phyloP scores from a whole-genome alignment of 2,797 vertebrate genomes.

The Dendrocincla fuliginosa region DNA sequence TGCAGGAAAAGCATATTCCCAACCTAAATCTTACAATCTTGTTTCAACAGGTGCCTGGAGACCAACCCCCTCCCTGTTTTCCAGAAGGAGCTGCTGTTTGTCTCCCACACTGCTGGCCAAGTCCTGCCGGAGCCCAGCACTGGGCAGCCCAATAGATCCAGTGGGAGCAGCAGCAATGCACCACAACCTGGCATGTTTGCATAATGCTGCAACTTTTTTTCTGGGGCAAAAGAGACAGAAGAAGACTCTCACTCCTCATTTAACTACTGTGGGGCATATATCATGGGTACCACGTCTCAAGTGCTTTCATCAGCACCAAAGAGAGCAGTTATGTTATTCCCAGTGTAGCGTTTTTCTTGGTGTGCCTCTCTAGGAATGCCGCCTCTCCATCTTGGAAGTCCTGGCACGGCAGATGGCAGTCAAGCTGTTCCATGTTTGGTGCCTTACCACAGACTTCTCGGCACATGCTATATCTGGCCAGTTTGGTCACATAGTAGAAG shows the following conservation, averaged over 20 bases:
- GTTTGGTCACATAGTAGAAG: neutral
- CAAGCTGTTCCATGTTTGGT: neutral
- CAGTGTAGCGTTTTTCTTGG: fast-evolving
- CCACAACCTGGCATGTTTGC: neutral
- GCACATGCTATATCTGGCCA: fast-evolving
- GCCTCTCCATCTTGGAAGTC: neutral
- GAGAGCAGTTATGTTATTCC: neutral
- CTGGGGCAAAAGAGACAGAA: neutral
- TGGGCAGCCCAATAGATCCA: fast-evolving
- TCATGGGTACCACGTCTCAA: neutral
- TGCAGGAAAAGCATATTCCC: neutral
- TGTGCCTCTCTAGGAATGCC: neutral
- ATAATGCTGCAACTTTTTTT: fast-evolving
- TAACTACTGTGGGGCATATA: neutral
- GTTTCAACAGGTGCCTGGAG: neutral
- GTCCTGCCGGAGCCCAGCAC: neutral
- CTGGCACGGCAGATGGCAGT: neutral
- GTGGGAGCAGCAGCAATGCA: fast-evolving
- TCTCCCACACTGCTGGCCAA: fast-evolving
- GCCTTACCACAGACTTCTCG: neutral
- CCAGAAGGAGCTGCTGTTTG: neutral
- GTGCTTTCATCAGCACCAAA: neutral
- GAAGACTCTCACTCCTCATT: neutral
- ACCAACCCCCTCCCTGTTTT: neutral
- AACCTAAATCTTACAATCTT: neutral